Evolutionary conservation across 2,888 invertebrate genomes (phyloP), one percentile per base, ranked within the genome.

Genomic region (Acrobasis consociella): DNA sequence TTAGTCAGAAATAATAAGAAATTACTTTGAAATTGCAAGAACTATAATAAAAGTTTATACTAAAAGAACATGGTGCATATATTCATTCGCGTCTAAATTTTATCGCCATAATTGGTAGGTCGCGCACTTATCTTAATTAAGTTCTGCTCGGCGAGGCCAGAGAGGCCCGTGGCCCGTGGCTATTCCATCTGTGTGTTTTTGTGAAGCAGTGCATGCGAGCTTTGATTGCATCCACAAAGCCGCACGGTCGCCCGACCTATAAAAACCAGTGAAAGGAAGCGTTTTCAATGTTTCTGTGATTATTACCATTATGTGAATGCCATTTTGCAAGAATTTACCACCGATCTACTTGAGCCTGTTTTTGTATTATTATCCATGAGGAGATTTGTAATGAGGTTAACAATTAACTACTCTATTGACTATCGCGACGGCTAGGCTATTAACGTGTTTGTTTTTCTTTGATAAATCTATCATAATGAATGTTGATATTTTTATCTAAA

Each of bases 201-300:
- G 51, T 59, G 59, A 39, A 59, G 59, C 50, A 55, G 63, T 62
- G 61, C 59, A 63, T 72, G 70, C 71, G 70, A 79, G 79, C 80
- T 82, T 79, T 80, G 77, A 81, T 80, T 81, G 77, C 78, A 75
- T 72, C 76, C 75, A 73, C 71, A 74, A 69, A 72, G 49, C 31
- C 7, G 49, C 31, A 31, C 31, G 31, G 22, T 11, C 22, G 49
- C 72, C 67, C 73, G 72, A 69, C 66, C 50, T 67, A 76, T 78
- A 77, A 74, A 80, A 81, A 76, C 76, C 76, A 73, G 78, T 85
- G 83, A 85, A 85, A 84, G 84, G 82, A 81, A 81, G 77, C 76
- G 72, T 78, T 77, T 77, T 77, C 77, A 80, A 81, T 80, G 77
- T 80, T 82, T 81, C 81, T 80, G 75, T 74, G 75, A 76, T 73